Conservation (phyloP, 2,888 invertebrate species). For the Phengaris arion region DNA sequence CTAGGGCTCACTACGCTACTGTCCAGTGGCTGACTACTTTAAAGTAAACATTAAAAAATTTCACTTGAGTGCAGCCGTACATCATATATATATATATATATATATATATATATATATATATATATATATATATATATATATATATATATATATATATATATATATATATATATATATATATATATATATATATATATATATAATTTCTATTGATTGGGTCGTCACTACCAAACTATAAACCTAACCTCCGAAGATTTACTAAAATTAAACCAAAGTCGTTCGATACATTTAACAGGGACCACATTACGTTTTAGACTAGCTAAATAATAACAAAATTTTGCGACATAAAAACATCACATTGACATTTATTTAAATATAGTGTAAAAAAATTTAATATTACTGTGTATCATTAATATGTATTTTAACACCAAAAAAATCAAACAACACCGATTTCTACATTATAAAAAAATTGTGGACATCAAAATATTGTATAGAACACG, state of each 20-base stretch:
- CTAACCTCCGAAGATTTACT: not conserved
- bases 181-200: too few relatives aligned
- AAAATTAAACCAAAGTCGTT: not conserved
- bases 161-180: too few relatives aligned
- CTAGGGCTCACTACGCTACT: too few relatives aligned
- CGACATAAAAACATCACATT: conserved; percentile 14
- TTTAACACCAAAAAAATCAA: conserved; percentile 26
- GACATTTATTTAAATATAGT: conserved; percentile 16
- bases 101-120: too few relatives aligned
- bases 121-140: too few relatives aligned
- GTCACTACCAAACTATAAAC: not conserved
- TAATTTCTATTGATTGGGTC: not conserved
- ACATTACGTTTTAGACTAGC: conserved; percentile 20
- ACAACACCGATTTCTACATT: conserved; percentile 20
- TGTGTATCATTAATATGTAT: conserved; percentile 3
- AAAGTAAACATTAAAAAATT: too few relatives aligned
- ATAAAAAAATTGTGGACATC: conserved; percentile 30
- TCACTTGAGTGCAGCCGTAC: too few relatives aligned
- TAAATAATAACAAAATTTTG: conserved; percentile 6
- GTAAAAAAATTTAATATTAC: conserved; percentile 21
- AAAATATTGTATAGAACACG: conserved; percentile 29
- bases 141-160: too few relatives aligned
- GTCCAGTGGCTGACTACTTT: too few relatives aligned
- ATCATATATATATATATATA: too few relatives aligned
- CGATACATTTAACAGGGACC: not conserved